Evolutionary conservation across 2,797 vertebrate genomes (phyloP).

Genomic region (Sebastes minor): DNA sequence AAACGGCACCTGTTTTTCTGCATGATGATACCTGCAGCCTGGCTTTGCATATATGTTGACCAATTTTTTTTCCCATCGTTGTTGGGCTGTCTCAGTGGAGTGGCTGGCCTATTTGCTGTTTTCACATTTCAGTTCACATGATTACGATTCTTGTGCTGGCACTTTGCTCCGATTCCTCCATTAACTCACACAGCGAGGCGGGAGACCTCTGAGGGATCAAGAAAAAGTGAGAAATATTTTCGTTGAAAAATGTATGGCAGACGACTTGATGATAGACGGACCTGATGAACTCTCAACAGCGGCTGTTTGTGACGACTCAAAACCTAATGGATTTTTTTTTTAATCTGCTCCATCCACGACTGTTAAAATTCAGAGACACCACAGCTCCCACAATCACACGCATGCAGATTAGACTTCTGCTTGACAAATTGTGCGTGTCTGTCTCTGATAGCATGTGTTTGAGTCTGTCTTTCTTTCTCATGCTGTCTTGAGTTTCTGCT

Average conservation of each 20-base stretch:
- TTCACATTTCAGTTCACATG: constrained; percentile 33
- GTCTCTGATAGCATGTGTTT: not conserved
- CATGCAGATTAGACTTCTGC: constrained; percentile 17
- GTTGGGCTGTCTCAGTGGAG: constrained; percentile 6
- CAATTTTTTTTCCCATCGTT: not conserved
- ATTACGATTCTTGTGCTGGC: constrained; percentile 25
- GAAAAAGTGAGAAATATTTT: constrained; percentile 28
- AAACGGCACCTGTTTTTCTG: constrained; percentile 18
- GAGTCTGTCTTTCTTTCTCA: not conserved
- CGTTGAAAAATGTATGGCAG: constrained; percentile 15
- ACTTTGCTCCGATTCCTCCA: constrained; percentile 9
- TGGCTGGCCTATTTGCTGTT: constrained; percentile 38
- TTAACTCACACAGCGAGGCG: not conserved
- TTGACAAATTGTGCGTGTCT: not conserved
- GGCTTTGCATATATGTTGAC: constrained; percentile 26
- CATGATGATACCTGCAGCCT: constrained; percentile 15
- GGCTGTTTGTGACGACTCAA: constrained; percentile 50
- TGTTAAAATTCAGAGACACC: constrained; percentile 4
- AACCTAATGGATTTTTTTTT: constrained; percentile 55
- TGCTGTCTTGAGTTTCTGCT: constrained; percentile 7
- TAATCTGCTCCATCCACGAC: constrained; percentile 13
- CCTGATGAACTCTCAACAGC: constrained; percentile 33
- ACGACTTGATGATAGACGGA: constrained; percentile 5
- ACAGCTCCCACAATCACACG: constrained; percentile 2
- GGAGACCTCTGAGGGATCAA: not conserved